Evolutionary conservation across 2,888 invertebrate species (phyloP).

Genomic region (Torymus tubicola): DNA sequence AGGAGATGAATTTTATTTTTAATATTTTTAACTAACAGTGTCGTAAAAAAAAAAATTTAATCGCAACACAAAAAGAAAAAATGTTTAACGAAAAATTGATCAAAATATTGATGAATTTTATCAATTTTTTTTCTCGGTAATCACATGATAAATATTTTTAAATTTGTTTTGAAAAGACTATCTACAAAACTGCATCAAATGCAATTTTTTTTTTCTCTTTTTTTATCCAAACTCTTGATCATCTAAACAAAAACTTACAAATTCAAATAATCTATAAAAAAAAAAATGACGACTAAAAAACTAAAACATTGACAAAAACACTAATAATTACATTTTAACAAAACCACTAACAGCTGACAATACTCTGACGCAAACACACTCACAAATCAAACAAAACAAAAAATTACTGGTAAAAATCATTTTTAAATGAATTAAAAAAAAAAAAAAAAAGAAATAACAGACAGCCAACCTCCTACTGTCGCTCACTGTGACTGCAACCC

Average conservation of each 20-base stretch:
- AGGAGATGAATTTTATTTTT: no score
- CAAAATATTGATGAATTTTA: no score
- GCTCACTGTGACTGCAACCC: conserved; percentile 44
- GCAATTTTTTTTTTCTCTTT: background rate
- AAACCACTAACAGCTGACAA: conserved; percentile 12
- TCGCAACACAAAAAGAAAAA: no score
- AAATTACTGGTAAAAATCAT: background rate
- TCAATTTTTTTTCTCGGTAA: no score
- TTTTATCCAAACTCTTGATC: background rate
- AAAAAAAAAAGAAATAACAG: conserved; percentile 11
- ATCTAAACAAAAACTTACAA: conserved; percentile 34
- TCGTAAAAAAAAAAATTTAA: no score
- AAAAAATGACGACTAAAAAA: conserved; percentile 1
- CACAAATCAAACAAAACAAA: conserved; percentile 12
- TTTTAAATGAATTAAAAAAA: conserved; percentile 4
- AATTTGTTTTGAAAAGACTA: no score
- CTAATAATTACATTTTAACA: background rate
- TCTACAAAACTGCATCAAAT: background rate
- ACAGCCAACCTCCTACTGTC: background rate
- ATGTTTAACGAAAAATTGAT: no score
- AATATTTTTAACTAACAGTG: no score
- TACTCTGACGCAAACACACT: background rate
- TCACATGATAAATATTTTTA: no score
- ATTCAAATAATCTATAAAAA: conserved; percentile 4
- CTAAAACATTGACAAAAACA: conserved; percentile 5